These are phyloP conservation scores for Acholoe squamosa DNA, from an alignment of 2,888 invertebrate genomes.

Conservation along the genomic window DNA sequence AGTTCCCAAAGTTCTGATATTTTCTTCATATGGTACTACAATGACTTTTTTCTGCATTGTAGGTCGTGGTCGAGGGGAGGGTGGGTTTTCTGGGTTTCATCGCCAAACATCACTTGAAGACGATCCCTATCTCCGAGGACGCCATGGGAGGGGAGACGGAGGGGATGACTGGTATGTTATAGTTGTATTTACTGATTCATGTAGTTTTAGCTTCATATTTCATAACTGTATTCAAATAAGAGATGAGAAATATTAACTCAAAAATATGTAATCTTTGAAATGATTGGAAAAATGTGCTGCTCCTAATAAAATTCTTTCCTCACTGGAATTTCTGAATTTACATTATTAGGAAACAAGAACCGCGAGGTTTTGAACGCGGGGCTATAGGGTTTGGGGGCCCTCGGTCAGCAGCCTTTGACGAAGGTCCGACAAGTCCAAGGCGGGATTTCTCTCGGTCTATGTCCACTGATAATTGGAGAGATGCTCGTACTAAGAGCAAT, in stretches of 20 bases:
- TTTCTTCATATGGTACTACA: no score
- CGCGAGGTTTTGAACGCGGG: constrained; percentile 54
- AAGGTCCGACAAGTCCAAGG: constrained; percentile 69
- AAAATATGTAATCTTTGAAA: no score
- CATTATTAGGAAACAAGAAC: not conserved
- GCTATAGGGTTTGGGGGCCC: constrained; percentile 47
- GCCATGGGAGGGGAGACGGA: constrained; percentile 77
- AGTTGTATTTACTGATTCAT: no score
- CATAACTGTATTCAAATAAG: no score
- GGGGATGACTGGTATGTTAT: constrained; percentile 82
- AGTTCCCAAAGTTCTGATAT: no score
- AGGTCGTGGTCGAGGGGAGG: constrained; percentile 80
- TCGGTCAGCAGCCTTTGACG: constrained; percentile 66
- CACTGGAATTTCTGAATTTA: not conserved
- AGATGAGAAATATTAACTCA: no score
- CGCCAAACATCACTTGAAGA: constrained; percentile 79
- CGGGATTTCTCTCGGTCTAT: constrained; percentile 79
- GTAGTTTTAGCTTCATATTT: no score
- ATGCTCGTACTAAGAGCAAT: constrained; percentile 69
- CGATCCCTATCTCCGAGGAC: constrained; percentile 76
- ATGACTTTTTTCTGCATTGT: not conserved
- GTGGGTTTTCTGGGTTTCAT: constrained; percentile 74
- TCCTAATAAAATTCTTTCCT: not conserved
- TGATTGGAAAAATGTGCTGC: no score
- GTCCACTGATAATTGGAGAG: constrained; percentile 81